Conservation (phyloP, 2,797 vertebrate genomes). For the Trematomus bernacchii region DNA sequence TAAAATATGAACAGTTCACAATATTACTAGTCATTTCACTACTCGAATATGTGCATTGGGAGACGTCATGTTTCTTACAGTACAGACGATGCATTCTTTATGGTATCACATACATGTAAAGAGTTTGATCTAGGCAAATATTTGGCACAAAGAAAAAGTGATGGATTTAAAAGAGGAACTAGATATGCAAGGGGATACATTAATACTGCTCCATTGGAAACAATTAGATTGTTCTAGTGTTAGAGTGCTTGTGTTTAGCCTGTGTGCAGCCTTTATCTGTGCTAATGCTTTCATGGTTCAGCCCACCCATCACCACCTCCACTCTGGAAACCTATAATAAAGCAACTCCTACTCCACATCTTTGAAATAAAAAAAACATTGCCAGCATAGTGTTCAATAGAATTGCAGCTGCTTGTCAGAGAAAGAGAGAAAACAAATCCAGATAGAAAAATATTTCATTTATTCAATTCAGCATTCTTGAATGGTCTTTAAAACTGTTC, state of each 20-base stretch:
- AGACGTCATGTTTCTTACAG: background rate
- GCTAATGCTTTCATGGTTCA: slow-evolving; percentile 22
- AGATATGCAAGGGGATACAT: slow-evolving; percentile 21
- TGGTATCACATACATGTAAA: background rate
- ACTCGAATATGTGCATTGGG: slow-evolving; percentile 4
- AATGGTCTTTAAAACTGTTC: background rate
- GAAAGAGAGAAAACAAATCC: background rate
- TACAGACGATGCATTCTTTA: background rate
- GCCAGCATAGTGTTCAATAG: background rate
- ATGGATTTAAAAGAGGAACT: slow-evolving; percentile 14
- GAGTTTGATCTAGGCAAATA: background rate
- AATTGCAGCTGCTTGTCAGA: background rate
- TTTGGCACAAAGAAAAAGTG: slow-evolving; percentile 11
- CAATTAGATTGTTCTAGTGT: background rate
- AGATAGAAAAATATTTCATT: too few relatives aligned
- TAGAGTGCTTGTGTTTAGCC: background rate
- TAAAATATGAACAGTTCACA: slow-evolving; percentile 13
- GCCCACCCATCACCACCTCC: slow-evolving; percentile 21
- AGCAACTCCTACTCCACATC: slow-evolving; percentile 18
- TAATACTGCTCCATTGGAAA: slow-evolving; percentile 22
- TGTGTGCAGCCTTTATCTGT: slow-evolving; percentile 11
- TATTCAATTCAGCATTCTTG: background rate
- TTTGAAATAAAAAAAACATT: background rate
- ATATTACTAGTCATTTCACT: background rate
- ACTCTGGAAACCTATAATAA: slow-evolving; percentile 23